Conservation (phyloP, 1,140 invertebrate genomes). For the Drosophila melanica region DNA sequence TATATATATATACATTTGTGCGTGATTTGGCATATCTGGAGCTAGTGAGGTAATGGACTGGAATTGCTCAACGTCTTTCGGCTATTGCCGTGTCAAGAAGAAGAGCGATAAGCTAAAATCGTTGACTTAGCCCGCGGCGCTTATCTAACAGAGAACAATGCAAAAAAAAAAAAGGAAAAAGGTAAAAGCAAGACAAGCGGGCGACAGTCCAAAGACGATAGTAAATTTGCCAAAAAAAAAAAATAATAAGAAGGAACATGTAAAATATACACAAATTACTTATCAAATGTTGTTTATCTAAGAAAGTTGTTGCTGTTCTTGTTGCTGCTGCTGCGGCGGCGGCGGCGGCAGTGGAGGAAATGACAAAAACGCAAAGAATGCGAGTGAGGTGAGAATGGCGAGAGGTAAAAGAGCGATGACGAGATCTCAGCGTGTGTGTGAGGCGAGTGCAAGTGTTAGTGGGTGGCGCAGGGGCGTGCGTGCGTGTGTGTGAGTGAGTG, state of each 20-base stretch:
- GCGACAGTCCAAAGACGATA: slow-evolving; percentile 19
- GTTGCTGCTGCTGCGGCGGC: background rate
- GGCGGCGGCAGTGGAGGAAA: slow-evolving; percentile 27
- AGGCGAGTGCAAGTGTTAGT: slow-evolving; percentile 5
- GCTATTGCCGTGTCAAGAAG: background rate
- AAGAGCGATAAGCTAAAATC: slow-evolving; percentile 1
- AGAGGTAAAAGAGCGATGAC: slow-evolving; percentile 8
- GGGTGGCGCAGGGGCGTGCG: slow-evolving; percentile 16
- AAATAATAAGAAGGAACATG: slow-evolving; percentile 1
- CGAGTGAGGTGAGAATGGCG: slow-evolving; percentile 25
- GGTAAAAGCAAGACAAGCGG: slow-evolving; percentile 26
- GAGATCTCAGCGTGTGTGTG: slow-evolving; percentile 9
- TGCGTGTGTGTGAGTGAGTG: slow-evolving; percentile 36
- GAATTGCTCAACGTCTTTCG: slow-evolving; percentile 10
- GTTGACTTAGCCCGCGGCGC: slow-evolving; percentile 30
- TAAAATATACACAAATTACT: slow-evolving; percentile 35
- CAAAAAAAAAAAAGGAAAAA: slow-evolving; percentile 28
- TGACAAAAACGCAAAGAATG: slow-evolving; percentile 66
- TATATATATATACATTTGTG: slow-evolving; percentile 6
- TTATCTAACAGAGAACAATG: slow-evolving; percentile 20
- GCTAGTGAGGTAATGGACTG: slow-evolving; percentile 19
- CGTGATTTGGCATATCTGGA: slow-evolving; percentile 5
- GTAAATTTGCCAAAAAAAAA: slow-evolving; percentile 20
- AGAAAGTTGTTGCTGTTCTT: slow-evolving; percentile 28
- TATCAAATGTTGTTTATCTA: slow-evolving; percentile 48